These are phyloP conservation scores for Lasioglossum malachurum DNA, from an alignment of 2,888 invertebrate genomes.

Conservation along the genomic window DNA sequence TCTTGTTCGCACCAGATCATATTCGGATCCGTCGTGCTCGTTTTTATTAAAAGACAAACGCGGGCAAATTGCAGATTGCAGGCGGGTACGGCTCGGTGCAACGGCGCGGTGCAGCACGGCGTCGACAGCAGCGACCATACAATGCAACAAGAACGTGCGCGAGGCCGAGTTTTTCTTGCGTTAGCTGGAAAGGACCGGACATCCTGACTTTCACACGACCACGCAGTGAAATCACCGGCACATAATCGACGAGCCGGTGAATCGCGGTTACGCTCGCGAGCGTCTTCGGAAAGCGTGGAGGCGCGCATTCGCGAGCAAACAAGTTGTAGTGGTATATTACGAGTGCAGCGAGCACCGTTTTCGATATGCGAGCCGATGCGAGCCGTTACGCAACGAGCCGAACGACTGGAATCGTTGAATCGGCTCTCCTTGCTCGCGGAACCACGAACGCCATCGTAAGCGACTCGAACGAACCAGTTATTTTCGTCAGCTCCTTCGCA, in stretches of 20 bases:
- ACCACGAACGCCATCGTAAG: not conserved
- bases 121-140: not conserved
- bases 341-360: slow-evolving; percentile 5
- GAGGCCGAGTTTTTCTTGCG: slow-evolving; percentile 43
- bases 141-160: slow-evolving; percentile 30
- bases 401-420: not conserved
- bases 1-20: not conserved
- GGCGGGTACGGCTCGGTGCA: not conserved
- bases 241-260: slow-evolving; percentile 48
- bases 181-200: slow-evolving; percentile 65
- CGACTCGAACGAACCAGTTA: slow-evolving; percentile 1
- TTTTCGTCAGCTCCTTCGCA: not conserved
- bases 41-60: slow-evolving; percentile 3
- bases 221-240: slow-evolving; percentile 72
- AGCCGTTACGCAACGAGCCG: slow-evolving; percentile 31
- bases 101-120: not conserved
- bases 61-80: not conserved
- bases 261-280: slow-evolving; percentile 77
- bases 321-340: slow-evolving; percentile 9
- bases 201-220: slow-evolving; percentile 76
- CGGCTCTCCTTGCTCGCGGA: not conserved
- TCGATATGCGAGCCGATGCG: not conserved
- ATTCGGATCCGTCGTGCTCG: not conserved
- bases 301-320: slow-evolving; percentile 56
- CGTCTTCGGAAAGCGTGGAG: slow-evolving; percentile 83